Base-by-base conservation (phyloP, 2,888 invertebrate species). In the Seira sanloemensis region DNA sequence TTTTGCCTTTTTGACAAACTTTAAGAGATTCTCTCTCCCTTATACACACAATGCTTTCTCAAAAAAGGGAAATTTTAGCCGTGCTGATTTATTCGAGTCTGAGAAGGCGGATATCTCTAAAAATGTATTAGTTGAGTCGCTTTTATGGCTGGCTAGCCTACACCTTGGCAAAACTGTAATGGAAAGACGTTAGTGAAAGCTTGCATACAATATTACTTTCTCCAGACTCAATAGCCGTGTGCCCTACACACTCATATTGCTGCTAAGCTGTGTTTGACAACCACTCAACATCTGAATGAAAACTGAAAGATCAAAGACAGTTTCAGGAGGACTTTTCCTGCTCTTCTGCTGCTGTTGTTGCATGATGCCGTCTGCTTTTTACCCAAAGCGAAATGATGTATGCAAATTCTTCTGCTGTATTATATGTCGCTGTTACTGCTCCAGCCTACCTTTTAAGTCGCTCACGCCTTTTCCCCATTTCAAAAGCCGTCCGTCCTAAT, bases 231-330 rank as follows among this genome's bases (percentile, higher is more conserved):
- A 62, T 62, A 23, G 62, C 23, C 12, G 21, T 62, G 21, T 21
- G n/a, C 62, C 2, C 37, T 37, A 37, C 37, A 37, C 37, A 50
- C 62, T 21, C 62, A 21, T 9, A 50, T 23, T 25, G 21, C 46
- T 76, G 7, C 24, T 16, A 21, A 46, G n/a, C 66, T 79, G 78
- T 71, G 79, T 79, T 78, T 79, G 73, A 79, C 79, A 79, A 73
- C 21, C 79, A 79, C 73, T 73, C 27, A 26, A 67, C 58, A 79
- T 72, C 65, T 79, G 73, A 74, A 74, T 65, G 74, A 74, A 74
- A 74, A 74, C 74, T 62, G 71, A 21, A 69, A 79, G 73, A 79
- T 79, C 79, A 79, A 79, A 79, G 67, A 62, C 79, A 71, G 62
- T 71, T 71, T 65, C 65, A 62, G 62, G 62, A 62, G 62, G 62